Evolutionary conservation across 2,113 vertebrate species (phyloP).

Genomic region (Axis porcinus): DNA sequence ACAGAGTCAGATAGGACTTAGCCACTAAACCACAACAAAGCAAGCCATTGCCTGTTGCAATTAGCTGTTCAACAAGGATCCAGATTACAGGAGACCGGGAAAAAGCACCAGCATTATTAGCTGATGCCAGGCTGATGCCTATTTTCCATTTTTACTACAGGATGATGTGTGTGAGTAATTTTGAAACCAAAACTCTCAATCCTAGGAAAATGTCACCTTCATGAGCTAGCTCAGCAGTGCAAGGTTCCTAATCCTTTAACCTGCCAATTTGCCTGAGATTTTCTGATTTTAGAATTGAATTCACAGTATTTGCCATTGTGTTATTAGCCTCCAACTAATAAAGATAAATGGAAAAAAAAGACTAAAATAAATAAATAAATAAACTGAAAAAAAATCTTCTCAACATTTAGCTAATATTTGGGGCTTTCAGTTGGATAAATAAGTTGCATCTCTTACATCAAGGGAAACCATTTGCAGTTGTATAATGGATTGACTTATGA

Average conservation of each 20-base stretch:
- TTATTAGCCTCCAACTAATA: not conserved
- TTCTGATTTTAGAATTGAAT: slow-evolving; percentile 2
- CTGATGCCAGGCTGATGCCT: not conserved
- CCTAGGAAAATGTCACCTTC: not conserved
- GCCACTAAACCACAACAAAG: not conserved
- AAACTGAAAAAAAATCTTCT: not conserved
- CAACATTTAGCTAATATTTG: not conserved
- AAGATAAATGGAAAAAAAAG: too few relatives aligned
- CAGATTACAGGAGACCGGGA: not conserved
- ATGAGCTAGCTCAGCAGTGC: not conserved
- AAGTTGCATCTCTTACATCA: not conserved
- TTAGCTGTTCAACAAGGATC: not conserved
- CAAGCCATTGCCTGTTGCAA: not conserved
- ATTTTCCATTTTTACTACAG: not conserved
- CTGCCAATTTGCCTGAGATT: not conserved
- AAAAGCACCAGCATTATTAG: not conserved
- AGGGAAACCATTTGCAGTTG: not conserved
- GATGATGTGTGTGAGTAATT: not conserved
- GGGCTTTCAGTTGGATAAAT: not conserved
- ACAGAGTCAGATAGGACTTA: not conserved
- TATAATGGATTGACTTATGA: not conserved
- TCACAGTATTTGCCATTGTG: not conserved
- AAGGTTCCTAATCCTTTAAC: not conserved
- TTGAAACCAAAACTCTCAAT: not conserved
- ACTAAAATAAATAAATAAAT: too few relatives aligned